phyloP scores from a whole-genome alignment of 2,113 vertebrate genomes.

The Notechis scutatus region DNA sequence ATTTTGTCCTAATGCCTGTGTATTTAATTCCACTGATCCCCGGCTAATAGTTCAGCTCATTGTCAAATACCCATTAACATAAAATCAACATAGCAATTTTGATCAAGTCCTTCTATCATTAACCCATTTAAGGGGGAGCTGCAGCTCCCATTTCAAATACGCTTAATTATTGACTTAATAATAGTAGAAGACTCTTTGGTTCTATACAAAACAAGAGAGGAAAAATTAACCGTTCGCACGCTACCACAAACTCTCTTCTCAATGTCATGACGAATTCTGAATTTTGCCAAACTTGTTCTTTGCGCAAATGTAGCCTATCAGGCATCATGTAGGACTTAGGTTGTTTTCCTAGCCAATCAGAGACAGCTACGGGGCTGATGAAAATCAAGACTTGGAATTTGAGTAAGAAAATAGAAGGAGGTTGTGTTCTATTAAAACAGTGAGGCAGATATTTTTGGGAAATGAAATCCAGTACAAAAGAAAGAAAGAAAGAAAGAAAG shows the following conservation, averaged over 20 bases:
- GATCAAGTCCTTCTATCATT: conserved; percentile 63
- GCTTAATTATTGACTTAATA: conserved; percentile 65
- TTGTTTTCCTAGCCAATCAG: neutral
- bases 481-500: neutral
- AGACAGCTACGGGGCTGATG: neutral
- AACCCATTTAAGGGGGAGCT: conserved; percentile 65
- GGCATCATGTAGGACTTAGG: neutral
- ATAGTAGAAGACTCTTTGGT: conserved; percentile 40
- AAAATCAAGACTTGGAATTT: neutral
- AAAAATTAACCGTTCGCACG: fast-evolving
- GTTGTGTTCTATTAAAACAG: neutral
- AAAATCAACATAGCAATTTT: conserved; percentile 69
- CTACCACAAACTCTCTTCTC: neutral
- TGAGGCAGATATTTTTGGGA: neutral
- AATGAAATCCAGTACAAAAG: neutral
- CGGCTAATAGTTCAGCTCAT: conserved; percentile 66
- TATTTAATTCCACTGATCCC: conserved; percentile 64
- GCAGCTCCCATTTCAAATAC: conserved; percentile 57
- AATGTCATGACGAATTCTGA: neutral
- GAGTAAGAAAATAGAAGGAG: neutral
- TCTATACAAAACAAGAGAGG: conserved; percentile 27
- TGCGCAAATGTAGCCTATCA: neutral
- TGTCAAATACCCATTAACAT: conserved; percentile 68
- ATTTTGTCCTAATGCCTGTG: conserved; percentile 48
- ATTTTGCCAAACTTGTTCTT: neutral